These are phyloP conservation scores for Halocaridina rubra DNA, from an alignment of 2,888 invertebrate species.

Conservation along the genomic window DNA sequence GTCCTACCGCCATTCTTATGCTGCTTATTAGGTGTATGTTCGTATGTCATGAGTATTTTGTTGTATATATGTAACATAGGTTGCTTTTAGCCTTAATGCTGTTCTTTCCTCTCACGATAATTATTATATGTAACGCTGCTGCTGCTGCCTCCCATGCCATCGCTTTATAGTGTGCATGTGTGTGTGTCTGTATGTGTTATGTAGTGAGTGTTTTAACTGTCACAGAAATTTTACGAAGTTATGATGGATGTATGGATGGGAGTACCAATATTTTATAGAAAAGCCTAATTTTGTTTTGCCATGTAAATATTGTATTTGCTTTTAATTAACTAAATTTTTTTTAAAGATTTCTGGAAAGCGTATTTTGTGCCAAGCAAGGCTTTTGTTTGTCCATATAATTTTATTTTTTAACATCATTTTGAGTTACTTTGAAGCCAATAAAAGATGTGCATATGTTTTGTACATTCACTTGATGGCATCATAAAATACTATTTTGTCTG, in stretches of 20 bases:
- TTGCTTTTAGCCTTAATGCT: slow-evolving; percentile 47
- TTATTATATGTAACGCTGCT: too few species aligned
- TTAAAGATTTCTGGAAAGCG: neutral
- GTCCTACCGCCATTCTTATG: slow-evolving; percentile 35
- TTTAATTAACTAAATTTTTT: slow-evolving; percentile 43
- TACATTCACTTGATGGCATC: slow-evolving; percentile 46
- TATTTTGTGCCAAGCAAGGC: slow-evolving; percentile 56
- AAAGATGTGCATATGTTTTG: slow-evolving; percentile 11
- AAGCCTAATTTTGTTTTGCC: slow-evolving; percentile 57
- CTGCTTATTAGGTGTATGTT: slow-evolving; percentile 36
- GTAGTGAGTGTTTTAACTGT: slow-evolving; percentile 54
- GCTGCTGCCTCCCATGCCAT: slow-evolving; percentile 44
- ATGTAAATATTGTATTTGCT: slow-evolving; percentile 54
- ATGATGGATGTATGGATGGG: slow-evolving; percentile 51
- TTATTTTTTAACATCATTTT: slow-evolving; percentile 34
- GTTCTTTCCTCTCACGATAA: slow-evolving; percentile 41
- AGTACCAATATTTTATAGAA: slow-evolving; percentile 55
- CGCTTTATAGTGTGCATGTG: slow-evolving; percentile 26
- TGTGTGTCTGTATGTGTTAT: slow-evolving; percentile 35
- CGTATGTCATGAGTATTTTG: slow-evolving; percentile 32
- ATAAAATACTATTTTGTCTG: neutral
- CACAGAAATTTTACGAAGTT: slow-evolving; percentile 46
- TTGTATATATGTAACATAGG: slow-evolving; percentile 54
- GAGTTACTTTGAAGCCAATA: slow-evolving; percentile 5
- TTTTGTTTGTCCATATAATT: slow-evolving; percentile 38